Evolutionary conservation across 1,140 invertebrate genomes (phyloP).

Genomic region (Drosophila jambulina): DNA sequence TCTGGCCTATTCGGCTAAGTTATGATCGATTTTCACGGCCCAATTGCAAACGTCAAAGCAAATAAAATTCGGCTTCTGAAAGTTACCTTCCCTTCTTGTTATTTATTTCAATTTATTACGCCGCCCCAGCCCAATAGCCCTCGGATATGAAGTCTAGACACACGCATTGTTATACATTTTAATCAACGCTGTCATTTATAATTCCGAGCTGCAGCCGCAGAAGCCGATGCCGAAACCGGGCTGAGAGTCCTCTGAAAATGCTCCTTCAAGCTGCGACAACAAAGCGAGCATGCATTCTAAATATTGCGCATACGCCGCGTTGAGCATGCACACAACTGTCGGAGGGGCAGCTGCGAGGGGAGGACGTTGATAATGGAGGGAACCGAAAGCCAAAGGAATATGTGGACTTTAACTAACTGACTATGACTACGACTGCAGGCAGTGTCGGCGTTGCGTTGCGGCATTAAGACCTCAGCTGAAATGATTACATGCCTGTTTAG

Average conservation of each 20-base stretch:
- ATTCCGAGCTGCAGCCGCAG: constrained; percentile 27
- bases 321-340: constrained; percentile 26
- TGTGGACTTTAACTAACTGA: constrained; percentile 73
- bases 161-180: constrained; percentile 43
- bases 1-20: too few species aligned
- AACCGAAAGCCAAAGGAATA: constrained; percentile 34
- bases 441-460: constrained; percentile 66
- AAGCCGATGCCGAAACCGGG: neutral
- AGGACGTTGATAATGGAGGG: constrained; percentile 5
- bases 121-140: neutral
- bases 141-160: constrained; percentile 28
- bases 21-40: too few species aligned
- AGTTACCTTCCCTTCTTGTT: neutral
- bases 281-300: constrained; percentile 41
- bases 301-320: constrained; percentile 62
- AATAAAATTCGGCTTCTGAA: neutral
- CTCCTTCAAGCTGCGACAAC: constrained; percentile 32
- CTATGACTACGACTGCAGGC: constrained; percentile 56
- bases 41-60: neutral
- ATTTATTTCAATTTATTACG: constrained; percentile 23
- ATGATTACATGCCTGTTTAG: constrained; percentile 84
- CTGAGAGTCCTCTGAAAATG: constrained; percentile 12
- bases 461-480: constrained; percentile 81
- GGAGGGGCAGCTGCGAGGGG: neutral
- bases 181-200: constrained; percentile 45